phyloP scores from a whole-genome alignment of 2,797 vertebrate genomes.

The Scarus forsteni region DNA sequence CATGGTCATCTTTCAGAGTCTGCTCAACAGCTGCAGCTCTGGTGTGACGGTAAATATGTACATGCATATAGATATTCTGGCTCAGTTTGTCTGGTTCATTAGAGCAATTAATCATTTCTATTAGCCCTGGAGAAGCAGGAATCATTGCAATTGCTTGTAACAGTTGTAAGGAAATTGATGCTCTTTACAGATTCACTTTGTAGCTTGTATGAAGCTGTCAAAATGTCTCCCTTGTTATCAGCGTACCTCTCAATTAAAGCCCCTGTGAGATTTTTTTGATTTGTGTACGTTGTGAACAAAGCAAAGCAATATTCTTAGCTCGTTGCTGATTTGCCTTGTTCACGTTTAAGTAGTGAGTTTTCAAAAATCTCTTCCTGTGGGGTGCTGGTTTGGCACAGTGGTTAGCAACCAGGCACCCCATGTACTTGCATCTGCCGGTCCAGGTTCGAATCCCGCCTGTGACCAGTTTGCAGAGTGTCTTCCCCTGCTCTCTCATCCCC shows the following conservation, averaged over 20 bases:
- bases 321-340: no score
- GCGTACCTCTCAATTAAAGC: conserved; percentile 5
- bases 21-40: conserved; percentile 37
- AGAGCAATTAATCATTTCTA: conserved; percentile 33
- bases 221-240: neutral
- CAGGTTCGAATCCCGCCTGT: no score
- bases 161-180: conserved; percentile 18
- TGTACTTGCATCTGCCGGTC: no score
- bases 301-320: no score
- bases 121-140: conserved; percentile 19
- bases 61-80: conserved; percentile 7
- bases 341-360: no score
- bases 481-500: no score
- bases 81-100: conserved; percentile 37
- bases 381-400: no score
- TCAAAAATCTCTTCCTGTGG: no score
- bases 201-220: conserved; percentile 3
- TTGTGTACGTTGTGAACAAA: no score
- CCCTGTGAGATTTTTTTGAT: no score
- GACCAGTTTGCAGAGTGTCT: no score
- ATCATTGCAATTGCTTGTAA: conserved; percentile 22
- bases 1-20: conserved; percentile 45
- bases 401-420: no score
- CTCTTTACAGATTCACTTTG: conserved; percentile 19
- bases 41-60: conserved; percentile 12